These are phyloP conservation scores for Hofmannophila pseudospretella DNA, from an alignment of 2,888 invertebrate species.

Conservation along the genomic window DNA sequence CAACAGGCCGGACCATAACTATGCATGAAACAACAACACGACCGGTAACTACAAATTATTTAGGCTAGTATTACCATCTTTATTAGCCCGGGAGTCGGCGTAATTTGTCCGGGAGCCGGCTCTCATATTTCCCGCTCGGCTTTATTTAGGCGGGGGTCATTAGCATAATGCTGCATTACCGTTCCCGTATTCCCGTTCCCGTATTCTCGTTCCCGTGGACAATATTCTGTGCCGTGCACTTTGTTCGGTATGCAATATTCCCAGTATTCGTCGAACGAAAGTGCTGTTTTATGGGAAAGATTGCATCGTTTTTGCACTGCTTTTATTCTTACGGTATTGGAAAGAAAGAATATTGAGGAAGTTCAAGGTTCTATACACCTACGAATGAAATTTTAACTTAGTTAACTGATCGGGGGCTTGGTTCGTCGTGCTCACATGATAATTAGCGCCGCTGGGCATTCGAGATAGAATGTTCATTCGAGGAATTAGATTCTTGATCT, in stretches of 20 bases:
- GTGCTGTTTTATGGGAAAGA: not conserved
- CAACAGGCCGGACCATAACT: slow-evolving; percentile 18
- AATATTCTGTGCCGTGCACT: slow-evolving; percentile 19
- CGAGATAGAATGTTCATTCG: too few relatives aligned
- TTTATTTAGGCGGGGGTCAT: slow-evolving; percentile 57
- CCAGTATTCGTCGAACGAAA: not conserved
- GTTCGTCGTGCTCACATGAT: too few relatives aligned
- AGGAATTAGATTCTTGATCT: too few relatives aligned
- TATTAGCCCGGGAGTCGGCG: slow-evolving; percentile 50
- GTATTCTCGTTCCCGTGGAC: slow-evolving; percentile 22
- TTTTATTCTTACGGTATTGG: too few relatives aligned
- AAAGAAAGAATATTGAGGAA: too few relatives aligned
- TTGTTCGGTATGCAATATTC: slow-evolving; percentile 12
- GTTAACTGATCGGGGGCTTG: too few relatives aligned
- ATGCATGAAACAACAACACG: slow-evolving; percentile 25
- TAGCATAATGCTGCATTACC: slow-evolving; percentile 61
- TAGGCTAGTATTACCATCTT: slow-evolving; percentile 55
- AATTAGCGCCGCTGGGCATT: too few relatives aligned
- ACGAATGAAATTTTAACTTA: too few relatives aligned
- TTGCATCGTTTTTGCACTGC: not conserved
- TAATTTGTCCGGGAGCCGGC: slow-evolving; percentile 54
- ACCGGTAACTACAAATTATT: slow-evolving; percentile 44
- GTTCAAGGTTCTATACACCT: too few relatives aligned
- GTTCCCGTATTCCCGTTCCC: slow-evolving; percentile 25
- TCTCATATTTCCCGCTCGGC: slow-evolving; percentile 56